Conservation (phyloP, 35 echinoderm and acorn worm genomes). For the Strongylocentrotus purpuratus region DNA sequence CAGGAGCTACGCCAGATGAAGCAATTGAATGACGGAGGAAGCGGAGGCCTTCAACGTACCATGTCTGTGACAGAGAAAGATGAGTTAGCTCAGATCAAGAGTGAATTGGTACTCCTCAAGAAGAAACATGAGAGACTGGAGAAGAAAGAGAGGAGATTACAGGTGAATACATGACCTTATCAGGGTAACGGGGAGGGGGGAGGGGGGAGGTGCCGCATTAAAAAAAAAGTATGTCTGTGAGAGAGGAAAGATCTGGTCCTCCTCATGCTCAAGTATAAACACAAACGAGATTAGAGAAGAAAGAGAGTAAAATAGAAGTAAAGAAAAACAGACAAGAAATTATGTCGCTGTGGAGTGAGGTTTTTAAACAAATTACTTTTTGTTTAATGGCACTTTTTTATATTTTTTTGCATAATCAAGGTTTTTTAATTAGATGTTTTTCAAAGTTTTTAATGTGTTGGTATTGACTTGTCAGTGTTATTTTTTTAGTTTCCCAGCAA, state of each 20-base stretch:
- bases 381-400: no score
- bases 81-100: conserved; percentile 84
- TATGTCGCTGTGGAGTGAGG: no score
- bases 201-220: no score
- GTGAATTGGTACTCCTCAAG: conserved; percentile 88
- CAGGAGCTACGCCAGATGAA: conserved; percentile 96
- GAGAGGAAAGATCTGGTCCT: conserved; percentile 84
- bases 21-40: conserved; percentile 66
- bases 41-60: conserved; percentile 45
- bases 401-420: no score
- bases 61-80: conserved; percentile 62
- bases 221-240: conserved; percentile 27
- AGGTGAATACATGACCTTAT: conserved; percentile 51
- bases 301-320: conserved; percentile 84
- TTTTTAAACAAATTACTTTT: no score
- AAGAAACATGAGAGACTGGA: conserved; percentile 87
- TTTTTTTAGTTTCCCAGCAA: no score
- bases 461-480: no score
- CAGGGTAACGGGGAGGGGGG: no score
- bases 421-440: no score
- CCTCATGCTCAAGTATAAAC: conserved; percentile 80
- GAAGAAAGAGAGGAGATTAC: conserved; percentile 92
- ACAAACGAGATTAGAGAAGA: conserved; percentile 85
- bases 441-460: no score
- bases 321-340: not conserved